These are phyloP conservation scores for Caenorhabditis zanzibari DNA, from an alignment of 2,888 invertebrate species.

Conservation along the genomic window DNA sequence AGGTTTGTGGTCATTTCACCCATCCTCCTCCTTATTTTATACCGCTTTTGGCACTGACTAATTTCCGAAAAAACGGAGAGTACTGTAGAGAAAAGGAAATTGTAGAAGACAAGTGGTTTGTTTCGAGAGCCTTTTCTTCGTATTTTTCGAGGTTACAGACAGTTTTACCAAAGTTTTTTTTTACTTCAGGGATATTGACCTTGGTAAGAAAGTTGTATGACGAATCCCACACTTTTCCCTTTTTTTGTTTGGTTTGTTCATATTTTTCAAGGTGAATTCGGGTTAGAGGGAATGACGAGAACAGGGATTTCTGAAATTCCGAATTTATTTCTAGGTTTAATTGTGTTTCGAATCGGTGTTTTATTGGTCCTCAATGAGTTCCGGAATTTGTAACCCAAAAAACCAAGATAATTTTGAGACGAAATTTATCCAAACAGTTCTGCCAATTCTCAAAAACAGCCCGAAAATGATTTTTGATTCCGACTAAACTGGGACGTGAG, in stretches of 20 bases:
- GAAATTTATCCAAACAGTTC: too few relatives aligned
- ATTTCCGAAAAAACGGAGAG: slow-evolving; percentile 29
- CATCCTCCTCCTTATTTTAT: slow-evolving; percentile 23
- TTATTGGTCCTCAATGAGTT: neutral
- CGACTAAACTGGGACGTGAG: neutral
- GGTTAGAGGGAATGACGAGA: neutral
- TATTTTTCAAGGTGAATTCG: slow-evolving; percentile 27
- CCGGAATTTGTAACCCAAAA: too few relatives aligned
- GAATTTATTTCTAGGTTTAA: neutral
- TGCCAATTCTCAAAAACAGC: too few relatives aligned
- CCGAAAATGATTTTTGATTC: too few relatives aligned
- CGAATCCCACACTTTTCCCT: slow-evolving; percentile 23
- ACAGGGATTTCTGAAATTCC: neutral
- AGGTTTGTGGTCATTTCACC: slow-evolving; percentile 44
- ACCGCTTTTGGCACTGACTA: slow-evolving; percentile 48
- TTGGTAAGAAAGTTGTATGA: slow-evolving; percentile 43
- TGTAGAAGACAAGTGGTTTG: slow-evolving; percentile 47
- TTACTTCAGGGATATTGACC: slow-evolving; percentile 43
- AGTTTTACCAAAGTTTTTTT: slow-evolving; percentile 3
- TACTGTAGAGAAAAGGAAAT: neutral
- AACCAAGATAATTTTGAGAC: too few relatives aligned
- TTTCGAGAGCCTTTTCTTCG: slow-evolving; percentile 54
- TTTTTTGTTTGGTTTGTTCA: slow-evolving; percentile 24
- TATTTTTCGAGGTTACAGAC: slow-evolving; percentile 9
- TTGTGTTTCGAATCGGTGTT: too few relatives aligned